Percentiles rank a stretch among this genome's conserved stretches.
phyloP scores from a whole-genome alignment of 2,797 vertebrate genomes.

The Sciaenops ocellatus region DNA sequence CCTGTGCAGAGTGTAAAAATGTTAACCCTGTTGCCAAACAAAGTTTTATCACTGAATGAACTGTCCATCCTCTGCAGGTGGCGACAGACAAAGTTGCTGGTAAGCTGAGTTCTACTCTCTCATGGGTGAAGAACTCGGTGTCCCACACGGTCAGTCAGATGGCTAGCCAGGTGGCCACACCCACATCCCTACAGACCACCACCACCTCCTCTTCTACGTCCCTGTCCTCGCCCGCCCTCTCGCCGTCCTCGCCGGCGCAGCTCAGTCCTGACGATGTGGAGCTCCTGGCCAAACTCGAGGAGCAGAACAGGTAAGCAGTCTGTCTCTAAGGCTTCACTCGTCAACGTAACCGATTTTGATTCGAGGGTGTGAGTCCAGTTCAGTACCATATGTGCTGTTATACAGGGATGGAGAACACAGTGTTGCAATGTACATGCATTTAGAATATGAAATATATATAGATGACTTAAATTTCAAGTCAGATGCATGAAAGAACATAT shows the following conservation, averaged over 20 bases:
- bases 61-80: constrained; percentile 86
- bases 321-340: neutral
- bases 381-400: neutral
- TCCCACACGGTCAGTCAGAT: constrained; percentile 99
- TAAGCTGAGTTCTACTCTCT: constrained; percentile 99
- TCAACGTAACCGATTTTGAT: neutral
- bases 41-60: neutral
- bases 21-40: neutral
- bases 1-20: neutral
- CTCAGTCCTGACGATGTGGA: constrained; percentile 96
- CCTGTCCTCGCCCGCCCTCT: constrained; percentile 90
- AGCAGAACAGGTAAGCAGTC: constrained; percentile 93
- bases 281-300: constrained; percentile 96
- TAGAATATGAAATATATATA: neutral
- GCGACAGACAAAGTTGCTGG: constrained; percentile 99
- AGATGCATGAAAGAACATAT: neutral
- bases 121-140: constrained; percentile 99
- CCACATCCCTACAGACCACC: constrained; percentile 88
- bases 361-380: no score
- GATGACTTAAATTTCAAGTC: neutral
- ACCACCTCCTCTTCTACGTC: constrained; percentile 90
- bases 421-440: constrained; percentile 1
- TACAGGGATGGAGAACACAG: neutral
- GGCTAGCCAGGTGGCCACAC: constrained; percentile 98
- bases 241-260: constrained; percentile 88